phyloP scores from a whole-genome alignment of 2,797 vertebrate species.

The Hippoglossus hippoglossus region DNA sequence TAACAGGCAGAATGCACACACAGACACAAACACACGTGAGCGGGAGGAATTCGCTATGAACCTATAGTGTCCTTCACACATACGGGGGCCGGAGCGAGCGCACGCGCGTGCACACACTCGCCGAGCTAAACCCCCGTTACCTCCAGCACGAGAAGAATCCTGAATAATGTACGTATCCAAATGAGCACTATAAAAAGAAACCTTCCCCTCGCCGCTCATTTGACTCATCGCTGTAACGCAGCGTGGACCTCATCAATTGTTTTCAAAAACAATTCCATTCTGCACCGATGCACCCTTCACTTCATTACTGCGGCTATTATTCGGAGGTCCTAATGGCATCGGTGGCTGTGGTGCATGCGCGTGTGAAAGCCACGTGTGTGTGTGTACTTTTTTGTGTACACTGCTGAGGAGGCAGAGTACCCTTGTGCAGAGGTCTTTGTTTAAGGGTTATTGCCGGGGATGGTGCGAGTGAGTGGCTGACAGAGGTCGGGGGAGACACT shows the following conservation, averaged over 20 bases:
- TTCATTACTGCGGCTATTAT: conserved; percentile 74
- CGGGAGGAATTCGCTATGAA: conserved; percentile 30
- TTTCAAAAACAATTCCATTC: conserved; percentile 70
- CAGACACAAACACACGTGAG: conserved; percentile 16
- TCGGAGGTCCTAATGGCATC: conserved; percentile 59
- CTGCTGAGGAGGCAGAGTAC: conserved; percentile 27
- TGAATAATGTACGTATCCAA: conserved; percentile 48
- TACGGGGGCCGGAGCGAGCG: neutral
- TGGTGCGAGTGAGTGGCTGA: conserved; percentile 11
- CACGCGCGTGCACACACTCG: neutral
- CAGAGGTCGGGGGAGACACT: conserved; percentile 18
- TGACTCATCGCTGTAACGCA: conserved; percentile 51
- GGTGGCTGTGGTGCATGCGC: conserved; percentile 18
- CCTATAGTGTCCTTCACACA: conserved; percentile 40
- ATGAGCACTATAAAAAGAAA: conserved; percentile 58
- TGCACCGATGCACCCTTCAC: conserved; percentile 63
- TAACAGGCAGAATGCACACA: conserved; percentile 28
- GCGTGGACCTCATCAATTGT: conserved; percentile 51
- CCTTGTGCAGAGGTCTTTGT: conserved; percentile 61
- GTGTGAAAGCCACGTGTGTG: conserved; percentile 36
- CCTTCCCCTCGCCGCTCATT: conserved; percentile 38
- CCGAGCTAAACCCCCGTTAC: neutral
- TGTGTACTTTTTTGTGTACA: neutral
- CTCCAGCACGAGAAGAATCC: conserved; percentile 24
- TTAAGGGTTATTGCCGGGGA: conserved; percentile 40